Conservation (phyloP, 2,797 vertebrate genomes). For the Anomalospiza imberbis region DNA sequence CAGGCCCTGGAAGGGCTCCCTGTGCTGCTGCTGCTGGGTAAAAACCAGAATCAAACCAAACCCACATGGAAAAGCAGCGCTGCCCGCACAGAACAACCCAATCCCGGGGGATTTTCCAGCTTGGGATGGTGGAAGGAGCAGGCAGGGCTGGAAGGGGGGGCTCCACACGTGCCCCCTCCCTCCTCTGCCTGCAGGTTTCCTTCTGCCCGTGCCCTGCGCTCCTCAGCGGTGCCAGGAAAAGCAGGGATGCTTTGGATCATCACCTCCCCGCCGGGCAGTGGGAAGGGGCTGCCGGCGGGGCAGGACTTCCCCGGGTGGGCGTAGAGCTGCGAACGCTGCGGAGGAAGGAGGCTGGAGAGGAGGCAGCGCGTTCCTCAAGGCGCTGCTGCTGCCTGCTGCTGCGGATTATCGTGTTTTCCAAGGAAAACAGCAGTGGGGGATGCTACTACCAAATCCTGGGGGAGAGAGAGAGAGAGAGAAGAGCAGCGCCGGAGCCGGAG, state of each 20-base stretch:
- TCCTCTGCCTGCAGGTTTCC: neutral
- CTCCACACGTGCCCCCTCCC: accelerated
- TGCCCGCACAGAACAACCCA: neutral
- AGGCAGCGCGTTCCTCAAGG: neutral
- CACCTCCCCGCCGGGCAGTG: neutral
- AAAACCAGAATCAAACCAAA: neutral
- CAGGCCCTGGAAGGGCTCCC: neutral
- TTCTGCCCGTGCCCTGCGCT: neutral
- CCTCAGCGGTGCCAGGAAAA: neutral
- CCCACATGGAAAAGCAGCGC: accelerated
- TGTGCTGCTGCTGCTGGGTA: accelerated
- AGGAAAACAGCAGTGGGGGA: conserved; percentile 39
- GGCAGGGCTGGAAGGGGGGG: neutral
- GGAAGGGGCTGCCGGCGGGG: neutral
- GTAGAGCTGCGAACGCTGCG: neutral
- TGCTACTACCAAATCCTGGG: neutral
- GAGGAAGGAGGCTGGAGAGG: neutral
- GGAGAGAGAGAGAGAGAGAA: neutral
- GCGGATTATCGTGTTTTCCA: neutral
- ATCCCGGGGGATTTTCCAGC: neutral
- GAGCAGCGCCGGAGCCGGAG: neutral
- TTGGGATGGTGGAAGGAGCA: neutral
- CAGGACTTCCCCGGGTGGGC: neutral
- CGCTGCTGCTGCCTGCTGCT: neutral
- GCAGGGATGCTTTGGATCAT: neutral